Evolutionary conservation across 1,140 invertebrate species (phyloP).

Genomic region (Drosophila sechellia): DNA sequence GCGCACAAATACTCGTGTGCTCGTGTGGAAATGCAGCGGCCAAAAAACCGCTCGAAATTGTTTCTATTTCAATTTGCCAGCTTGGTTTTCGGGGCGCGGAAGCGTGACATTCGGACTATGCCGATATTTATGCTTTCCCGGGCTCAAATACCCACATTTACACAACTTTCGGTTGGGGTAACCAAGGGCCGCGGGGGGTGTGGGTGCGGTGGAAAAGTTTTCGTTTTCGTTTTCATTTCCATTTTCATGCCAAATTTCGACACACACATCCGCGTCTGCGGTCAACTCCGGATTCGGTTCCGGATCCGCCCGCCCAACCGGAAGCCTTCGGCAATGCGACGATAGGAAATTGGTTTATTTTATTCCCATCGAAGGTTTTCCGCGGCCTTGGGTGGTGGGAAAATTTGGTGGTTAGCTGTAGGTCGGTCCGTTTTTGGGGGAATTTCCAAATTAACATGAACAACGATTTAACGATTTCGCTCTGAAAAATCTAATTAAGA

Average conservation of each 20-base stretch:
- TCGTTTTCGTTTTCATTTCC: constrained; percentile 48
- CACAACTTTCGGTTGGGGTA: constrained; percentile 54
- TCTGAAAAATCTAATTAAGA: constrained; percentile 66
- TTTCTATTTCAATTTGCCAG: constrained; percentile 73
- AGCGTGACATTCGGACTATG: constrained; percentile 70
- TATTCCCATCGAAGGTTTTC: constrained; percentile 66
- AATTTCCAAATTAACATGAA: constrained; percentile 72
- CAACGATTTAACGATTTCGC: constrained; percentile 60
- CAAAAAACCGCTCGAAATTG: constrained; percentile 64
- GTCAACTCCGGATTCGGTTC: constrained; percentile 5
- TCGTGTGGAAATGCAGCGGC: neutral
- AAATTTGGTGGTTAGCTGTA: neutral
- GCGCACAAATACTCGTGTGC: constrained; percentile 15
- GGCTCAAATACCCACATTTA: constrained; percentile 64
- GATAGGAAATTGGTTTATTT: constrained; percentile 76
- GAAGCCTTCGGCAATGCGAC: constrained; percentile 64
- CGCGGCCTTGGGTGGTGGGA: neutral
- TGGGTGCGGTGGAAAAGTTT: constrained; percentile 45
- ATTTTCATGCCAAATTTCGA: constrained; percentile 59
- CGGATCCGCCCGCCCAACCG: constrained; percentile 10
- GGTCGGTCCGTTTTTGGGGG: constrained; percentile 8
- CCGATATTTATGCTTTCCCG: constrained; percentile 77
- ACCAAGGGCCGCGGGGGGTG: neutral
- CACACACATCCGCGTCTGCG: constrained; percentile 58
- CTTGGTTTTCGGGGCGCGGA: constrained; percentile 57